A percentile compares a stretch with the other conserved stretches of the same genome.
Evolutionary conservation across 2,888 invertebrate genomes (phyloP).

Genomic region (Coleophora flavipennella): DNA sequence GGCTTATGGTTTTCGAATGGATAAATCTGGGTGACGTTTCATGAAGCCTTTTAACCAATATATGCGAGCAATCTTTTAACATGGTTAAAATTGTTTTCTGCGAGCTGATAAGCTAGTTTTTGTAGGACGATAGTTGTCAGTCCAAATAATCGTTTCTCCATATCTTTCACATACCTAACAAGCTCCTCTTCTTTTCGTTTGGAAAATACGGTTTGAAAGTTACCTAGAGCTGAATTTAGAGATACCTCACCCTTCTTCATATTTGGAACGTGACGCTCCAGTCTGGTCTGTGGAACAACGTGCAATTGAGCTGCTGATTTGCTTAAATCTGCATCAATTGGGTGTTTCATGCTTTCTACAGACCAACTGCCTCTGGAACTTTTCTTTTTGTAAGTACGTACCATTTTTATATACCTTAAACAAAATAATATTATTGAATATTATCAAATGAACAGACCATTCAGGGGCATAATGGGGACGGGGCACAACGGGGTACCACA

Average conservation of each 20-base stretch:
- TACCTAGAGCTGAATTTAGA: slow-evolving; percentile 1
- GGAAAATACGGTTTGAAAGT: slow-evolving; percentile 7
- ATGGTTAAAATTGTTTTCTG: slow-evolving; percentile 8
- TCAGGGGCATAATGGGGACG: slow-evolving; percentile 2
- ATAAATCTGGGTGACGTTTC: slow-evolving; percentile 12
- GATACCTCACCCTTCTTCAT: slow-evolving; percentile 3
- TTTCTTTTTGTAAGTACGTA: slow-evolving; percentile 8
- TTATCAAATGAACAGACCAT: slow-evolving; percentile 4
- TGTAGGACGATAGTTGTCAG: slow-evolving; percentile 12
- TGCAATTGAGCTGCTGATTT: slow-evolving; percentile 11
- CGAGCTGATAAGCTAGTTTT: slow-evolving; percentile 6
- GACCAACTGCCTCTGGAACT: slow-evolving; percentile 10
- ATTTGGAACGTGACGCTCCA: slow-evolving; percentile 6
- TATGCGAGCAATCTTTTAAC: slow-evolving; percentile 8
- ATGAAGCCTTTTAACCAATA: slow-evolving; percentile 14
- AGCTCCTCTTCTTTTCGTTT: slow-evolving; percentile 9
- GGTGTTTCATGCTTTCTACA: slow-evolving; percentile 9
- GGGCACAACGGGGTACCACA: slow-evolving; percentile 7
- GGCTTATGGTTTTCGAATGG: slow-evolving; percentile 12
- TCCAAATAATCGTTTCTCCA: slow-evolving; percentile 9
- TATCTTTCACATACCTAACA: slow-evolving; percentile 10
- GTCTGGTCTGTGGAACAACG: slow-evolving; percentile 13
- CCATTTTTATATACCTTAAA: slow-evolving; percentile 10
- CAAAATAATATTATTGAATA: slow-evolving; percentile 2
- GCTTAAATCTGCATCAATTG: slow-evolving; percentile 11